These are phyloP conservation scores for Celastrina argiolus DNA, from an alignment of 2,888 invertebrate species.

Conservation along the genomic window DNA sequence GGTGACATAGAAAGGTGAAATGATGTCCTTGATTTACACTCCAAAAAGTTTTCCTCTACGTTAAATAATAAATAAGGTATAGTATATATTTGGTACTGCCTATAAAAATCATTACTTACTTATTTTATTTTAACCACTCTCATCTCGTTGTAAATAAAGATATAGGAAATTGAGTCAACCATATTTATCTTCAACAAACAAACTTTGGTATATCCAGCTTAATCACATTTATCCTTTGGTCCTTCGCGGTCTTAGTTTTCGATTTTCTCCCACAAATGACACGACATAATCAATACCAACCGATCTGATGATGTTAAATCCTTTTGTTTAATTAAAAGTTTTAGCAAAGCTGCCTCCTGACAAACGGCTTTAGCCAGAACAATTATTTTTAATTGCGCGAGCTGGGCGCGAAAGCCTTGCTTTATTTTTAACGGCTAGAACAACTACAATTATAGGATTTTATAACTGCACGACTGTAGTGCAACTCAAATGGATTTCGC, in stretches of 20 bases:
- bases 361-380: conserved; percentile 33
- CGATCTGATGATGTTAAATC: conserved; percentile 12
- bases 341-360: conserved; percentile 27
- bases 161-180: too few species aligned
- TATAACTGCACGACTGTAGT: background rate
- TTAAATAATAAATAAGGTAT: too few species aligned
- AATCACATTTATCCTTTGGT: background rate
- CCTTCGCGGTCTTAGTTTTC: background rate
- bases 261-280: background rate
- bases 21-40: background rate
- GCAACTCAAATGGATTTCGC: background rate
- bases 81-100: too few species aligned
- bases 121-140: too few species aligned
- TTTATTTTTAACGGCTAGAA: conserved; percentile 34
- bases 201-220: too few species aligned
- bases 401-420: conserved; percentile 28
- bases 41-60: too few species aligned
- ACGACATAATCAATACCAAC: conserved; percentile 6
- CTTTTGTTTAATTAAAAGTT: conserved; percentile 23
- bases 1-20: background rate
- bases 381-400: conserved; percentile 35
- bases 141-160: too few species aligned
- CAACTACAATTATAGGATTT: conserved; percentile 25
- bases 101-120: too few species aligned
- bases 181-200: too few species aligned